Evolutionary conservation across 2,797 vertebrate genomes (phyloP), one percentile per base, ranked within the genome.

Genomic region (Ibycter americanus): DNA sequence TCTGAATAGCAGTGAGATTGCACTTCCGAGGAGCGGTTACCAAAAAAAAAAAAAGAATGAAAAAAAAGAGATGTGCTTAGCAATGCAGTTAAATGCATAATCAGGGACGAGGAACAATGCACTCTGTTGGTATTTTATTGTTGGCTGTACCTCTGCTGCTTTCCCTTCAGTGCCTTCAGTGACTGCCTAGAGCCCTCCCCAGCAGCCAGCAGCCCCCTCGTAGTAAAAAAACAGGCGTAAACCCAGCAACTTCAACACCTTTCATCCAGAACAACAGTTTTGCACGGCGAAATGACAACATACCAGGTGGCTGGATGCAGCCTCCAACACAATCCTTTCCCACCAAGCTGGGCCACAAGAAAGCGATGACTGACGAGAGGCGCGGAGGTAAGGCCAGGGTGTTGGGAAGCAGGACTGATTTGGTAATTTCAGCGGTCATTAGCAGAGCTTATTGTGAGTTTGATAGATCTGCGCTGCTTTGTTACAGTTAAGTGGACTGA

Each of bases 401-500:
- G 90, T 23, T 32, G 90, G 94, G 90, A 95, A 94, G 94, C 95
- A 84, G 95, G 87, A 61, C 38, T 78, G 97, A 92, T 89, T 86
- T 27, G 68, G 86, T 97, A 96, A 97, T 97, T 98, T 95, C 95
- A 93, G 95, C 14, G 59, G 93, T 97, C 96, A 94, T 97, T 97
- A 97, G 97, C 3, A 1, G 59, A 96, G 89, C 96, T 98, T 92
- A 74, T 94, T 97, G 95, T 78, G 91, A 95, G 92, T 82, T 96
- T 97, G 96, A 97, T 96, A 96, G 97, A 96, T 97, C 96, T 93
- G 63, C 1, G 3, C 92, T 84, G 96, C 96, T 98, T 97, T 97
- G 97, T 97, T 97, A 95, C 96, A 96, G 95, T 97, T 98, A 97
- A 97, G 97, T 96, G 96, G 97, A 96, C 96, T 97, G 96, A 97